phyloP scores from a whole-genome alignment of 2,888 invertebrate species.

The Laspeyria flexula region DNA sequence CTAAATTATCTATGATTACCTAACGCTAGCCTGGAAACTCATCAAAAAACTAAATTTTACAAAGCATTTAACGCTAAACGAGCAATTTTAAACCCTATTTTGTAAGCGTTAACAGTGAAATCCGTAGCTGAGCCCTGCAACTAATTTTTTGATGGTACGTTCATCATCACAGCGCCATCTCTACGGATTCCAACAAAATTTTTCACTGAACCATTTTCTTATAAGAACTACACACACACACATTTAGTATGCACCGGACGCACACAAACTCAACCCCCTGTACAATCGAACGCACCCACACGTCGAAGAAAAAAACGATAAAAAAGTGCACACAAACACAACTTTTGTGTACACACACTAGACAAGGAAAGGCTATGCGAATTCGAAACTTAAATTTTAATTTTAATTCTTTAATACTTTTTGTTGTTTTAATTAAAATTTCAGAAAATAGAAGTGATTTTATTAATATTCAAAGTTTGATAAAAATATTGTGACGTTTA shows the following conservation, averaged over 20 bases:
- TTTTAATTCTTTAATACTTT: constrained; percentile 16
- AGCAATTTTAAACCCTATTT: constrained; percentile 40
- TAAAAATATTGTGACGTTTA: constrained; percentile 72
- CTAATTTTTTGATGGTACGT: constrained; percentile 72
- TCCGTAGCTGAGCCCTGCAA: constrained; percentile 42
- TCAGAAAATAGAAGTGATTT: constrained; percentile 52
- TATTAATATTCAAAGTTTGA: constrained; percentile 67
- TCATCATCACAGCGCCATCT: constrained; percentile 80
- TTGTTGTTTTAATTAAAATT: constrained; percentile 9
- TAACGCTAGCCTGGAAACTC: constrained; percentile 33
- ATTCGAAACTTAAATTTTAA: constrained; percentile 7
- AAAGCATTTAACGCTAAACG: constrained; percentile 31
- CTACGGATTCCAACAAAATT: constrained; percentile 79
- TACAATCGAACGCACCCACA: constrained; percentile 85
- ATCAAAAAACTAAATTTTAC: constrained; percentile 45
- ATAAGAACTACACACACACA: constrained; percentile 77
- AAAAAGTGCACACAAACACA: constrained; percentile 77
- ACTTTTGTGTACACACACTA: constrained; percentile 51
- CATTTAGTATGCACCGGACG: constrained; percentile 49
- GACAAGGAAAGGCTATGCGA: constrained; percentile 48
- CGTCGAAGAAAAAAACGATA: constrained; percentile 83
- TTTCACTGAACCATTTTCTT: constrained; percentile 84
- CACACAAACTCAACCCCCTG: constrained; percentile 53
- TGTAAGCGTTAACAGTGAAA: constrained; percentile 33
- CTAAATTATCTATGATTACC: constrained; percentile 23